Conservation (phyloP, 2,888 invertebrate genomes). For the Polyploca ridens region DNA sequence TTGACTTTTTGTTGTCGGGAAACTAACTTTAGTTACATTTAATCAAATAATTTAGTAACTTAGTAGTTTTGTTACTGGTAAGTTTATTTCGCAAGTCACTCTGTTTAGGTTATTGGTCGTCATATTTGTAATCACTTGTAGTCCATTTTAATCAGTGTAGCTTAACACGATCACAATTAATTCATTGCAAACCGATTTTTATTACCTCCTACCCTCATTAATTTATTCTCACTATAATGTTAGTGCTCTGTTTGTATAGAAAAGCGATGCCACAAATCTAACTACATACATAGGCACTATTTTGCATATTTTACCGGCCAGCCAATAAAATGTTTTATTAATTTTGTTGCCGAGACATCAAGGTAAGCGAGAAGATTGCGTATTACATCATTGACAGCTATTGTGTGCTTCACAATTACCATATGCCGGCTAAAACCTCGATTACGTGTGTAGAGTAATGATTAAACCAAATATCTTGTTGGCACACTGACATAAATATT, state of each 20-base stretch:
- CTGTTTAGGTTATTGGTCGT: too few relatives aligned
- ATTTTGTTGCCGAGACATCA: not conserved
- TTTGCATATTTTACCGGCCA: not conserved
- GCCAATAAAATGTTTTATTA: not conserved
- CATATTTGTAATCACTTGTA: too few relatives aligned
- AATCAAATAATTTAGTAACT: too few relatives aligned
- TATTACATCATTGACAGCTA: not conserved
- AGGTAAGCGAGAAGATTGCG: not conserved
- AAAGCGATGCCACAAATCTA: not conserved
- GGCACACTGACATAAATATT: slow-evolving; percentile 3
- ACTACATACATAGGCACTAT: not conserved
- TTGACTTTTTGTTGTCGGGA: too few relatives aligned
- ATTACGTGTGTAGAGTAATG: not conserved
- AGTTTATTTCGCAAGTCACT: too few relatives aligned
- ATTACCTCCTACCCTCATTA: too few relatives aligned
- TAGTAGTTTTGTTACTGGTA: too few relatives aligned
- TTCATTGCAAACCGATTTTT: too few relatives aligned
- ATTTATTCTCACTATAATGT: not conserved
- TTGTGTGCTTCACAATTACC: not conserved
- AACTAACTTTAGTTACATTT: too few relatives aligned
- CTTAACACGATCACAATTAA: too few relatives aligned
- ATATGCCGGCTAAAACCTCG: not conserved
- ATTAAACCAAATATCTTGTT: not conserved
- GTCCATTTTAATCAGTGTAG: too few relatives aligned
- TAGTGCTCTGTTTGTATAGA: not conserved